A percentile compares a stretch with the other conserved stretches of the same genome.
These are phyloP conservation scores for Eristalis arbustorum DNA, from an alignment of 2,888 invertebrate species.

Conservation along the genomic window DNA sequence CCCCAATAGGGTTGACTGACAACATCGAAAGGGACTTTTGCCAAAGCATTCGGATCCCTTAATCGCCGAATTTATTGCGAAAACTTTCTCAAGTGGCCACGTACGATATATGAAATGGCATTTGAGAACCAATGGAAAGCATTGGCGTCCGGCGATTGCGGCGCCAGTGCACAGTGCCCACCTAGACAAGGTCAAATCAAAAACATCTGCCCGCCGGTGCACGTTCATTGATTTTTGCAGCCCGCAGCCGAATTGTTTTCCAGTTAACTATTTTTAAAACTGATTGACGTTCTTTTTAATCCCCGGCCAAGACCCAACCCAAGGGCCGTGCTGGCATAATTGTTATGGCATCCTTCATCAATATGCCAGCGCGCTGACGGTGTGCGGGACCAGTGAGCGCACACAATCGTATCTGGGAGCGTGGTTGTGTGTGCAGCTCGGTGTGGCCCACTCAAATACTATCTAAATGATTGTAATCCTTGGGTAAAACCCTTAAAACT, in stretches of 20 bases:
- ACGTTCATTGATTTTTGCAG: slow-evolving; percentile 13
- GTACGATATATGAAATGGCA: background rate
- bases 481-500: slow-evolving; percentile 66
- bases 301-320: slow-evolving; percentile 3
- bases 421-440: background rate
- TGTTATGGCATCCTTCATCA: slow-evolving; percentile 9
- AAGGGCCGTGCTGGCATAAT: slow-evolving; percentile 34
- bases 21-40: slow-evolving; percentile 5
- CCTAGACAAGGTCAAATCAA: background rate
- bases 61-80: slow-evolving; percentile 21
- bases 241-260: background rate
- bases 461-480: slow-evolving; percentile 68
- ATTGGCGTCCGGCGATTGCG: background rate
- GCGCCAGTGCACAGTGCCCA: too few species aligned
- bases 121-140: too few species aligned
- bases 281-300: slow-evolving; percentile 11
- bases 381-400: background rate
- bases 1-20: background rate
- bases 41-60: background rate
- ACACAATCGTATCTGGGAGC: too few species aligned
- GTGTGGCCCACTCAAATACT: slow-evolving; percentile 23
- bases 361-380: background rate
- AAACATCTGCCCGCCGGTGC: background rate
- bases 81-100: slow-evolving; percentile 8
- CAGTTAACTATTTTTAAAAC: slow-evolving; percentile 10